Base-by-base conservation (phyloP, 2,113 vertebrate species). In the Salminus brasiliensis region DNA sequence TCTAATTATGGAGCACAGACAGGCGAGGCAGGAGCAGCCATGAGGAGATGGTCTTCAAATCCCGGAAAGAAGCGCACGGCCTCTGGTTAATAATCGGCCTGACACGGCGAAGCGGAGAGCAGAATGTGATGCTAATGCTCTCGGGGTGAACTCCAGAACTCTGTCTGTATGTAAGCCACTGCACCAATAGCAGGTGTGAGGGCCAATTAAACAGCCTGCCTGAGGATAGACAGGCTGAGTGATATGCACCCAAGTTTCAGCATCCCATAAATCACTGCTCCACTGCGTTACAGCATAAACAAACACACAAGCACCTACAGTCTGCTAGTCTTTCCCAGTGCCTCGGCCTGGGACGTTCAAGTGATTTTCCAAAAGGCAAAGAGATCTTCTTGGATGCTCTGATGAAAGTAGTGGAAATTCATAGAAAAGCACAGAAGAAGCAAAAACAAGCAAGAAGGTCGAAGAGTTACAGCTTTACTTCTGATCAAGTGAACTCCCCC, bases 201-300 rank as follows among this genome's bases (percentile, higher is more conserved):
- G 84, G 70, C 69, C 82, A 87, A 87, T 89, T 85, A 87, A 81
- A 87, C 78, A 68, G 82, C 81, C 83, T 66, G 67, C 25, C 74
- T 41, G 52, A 81, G 88, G n/a, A 67, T 81, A 81, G 81, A 79
- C 63, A 21, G 81, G 27, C 81, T n/a, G 71, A 67, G 74, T 78
- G 88, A 89, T 86, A 79, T 84, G 87, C 79, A 79, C 74, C 82
- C 78, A 36, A 81, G 89, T 90, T 87, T 88, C 86, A 85, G 76
- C 67, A 76, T 83, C 83, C 78, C 86, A 81, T 91, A 89, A 90
- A 92, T 89, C 87, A 86, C 63, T 78, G 76, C 79, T 73, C 85
- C 29, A 75, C 67, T 78, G 74, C 76, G 34, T 71, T 49, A 82
- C 52, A 77, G 69, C 60, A 36, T 9, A 63, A 72, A 80, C 76